A percentile compares a stretch with the other conserved stretches of the same genome.
Conservation (phyloP, 2,113 vertebrate species). For the Cnemophilus loriae region DNA sequence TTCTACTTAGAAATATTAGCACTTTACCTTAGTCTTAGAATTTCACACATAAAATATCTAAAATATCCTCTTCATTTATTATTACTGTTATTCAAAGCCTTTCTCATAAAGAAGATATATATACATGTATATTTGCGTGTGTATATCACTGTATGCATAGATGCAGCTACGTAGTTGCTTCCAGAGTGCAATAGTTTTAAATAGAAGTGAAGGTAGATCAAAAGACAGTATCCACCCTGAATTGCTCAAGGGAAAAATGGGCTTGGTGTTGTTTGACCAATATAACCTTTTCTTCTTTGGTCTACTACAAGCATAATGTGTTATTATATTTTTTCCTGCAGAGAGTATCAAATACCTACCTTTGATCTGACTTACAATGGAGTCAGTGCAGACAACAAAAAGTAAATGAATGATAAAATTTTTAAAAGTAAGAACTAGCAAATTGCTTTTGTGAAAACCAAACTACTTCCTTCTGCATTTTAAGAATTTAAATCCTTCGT, state of each 20-base stretch:
- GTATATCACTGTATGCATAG: not conserved
- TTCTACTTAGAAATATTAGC: not conserved
- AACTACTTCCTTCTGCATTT: not conserved
- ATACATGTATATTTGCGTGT: too few species aligned
- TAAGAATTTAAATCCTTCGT: not conserved
- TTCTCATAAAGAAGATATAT: not conserved
- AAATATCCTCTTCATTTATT: not conserved
- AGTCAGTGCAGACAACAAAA: not conserved
- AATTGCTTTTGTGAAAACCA: not conserved
- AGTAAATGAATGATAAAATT: not conserved
- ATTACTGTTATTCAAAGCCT: not conserved
- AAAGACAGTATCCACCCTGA: not conserved
- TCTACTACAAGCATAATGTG: not conserved
- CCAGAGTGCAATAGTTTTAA: not conserved
- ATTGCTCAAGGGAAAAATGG: not conserved
- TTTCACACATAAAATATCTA: not conserved
- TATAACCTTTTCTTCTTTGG: not conserved
- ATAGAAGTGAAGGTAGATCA: not conserved
- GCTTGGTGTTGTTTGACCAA: not conserved
- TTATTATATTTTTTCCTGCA: not conserved
- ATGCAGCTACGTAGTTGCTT: not conserved
- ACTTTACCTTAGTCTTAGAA: not conserved
- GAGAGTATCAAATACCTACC: not conserved
- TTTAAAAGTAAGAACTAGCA: not conserved
- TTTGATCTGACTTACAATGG: not conserved